phyloP scores from a whole-genome alignment of 2,113 vertebrate genomes.

The Channa maculata region DNA sequence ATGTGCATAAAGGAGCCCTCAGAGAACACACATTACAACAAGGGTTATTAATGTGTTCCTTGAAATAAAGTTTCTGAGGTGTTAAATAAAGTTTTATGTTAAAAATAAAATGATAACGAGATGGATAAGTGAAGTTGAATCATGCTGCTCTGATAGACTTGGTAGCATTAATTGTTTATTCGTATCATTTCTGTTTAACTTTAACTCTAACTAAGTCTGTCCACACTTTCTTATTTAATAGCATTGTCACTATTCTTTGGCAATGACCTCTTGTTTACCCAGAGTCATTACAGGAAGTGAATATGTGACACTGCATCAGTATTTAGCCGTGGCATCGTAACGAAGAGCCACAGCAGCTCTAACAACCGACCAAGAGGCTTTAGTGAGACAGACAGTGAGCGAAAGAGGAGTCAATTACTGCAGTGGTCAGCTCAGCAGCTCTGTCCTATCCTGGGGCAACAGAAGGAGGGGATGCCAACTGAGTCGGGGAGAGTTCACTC shows the following conservation, averaged over 20 bases:
- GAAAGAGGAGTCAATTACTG: constrained; percentile 65
- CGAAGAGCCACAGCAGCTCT: constrained; percentile 34
- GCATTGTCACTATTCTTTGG: constrained; percentile 17
- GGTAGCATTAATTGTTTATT: too few species aligned
- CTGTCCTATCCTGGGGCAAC: constrained; percentile 66
- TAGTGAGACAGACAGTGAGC: constrained; percentile 43
- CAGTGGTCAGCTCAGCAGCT: constrained; percentile 64
- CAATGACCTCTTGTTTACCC: constrained; percentile 55
- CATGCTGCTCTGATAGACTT: too few species aligned
- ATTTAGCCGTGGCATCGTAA: constrained; percentile 40
- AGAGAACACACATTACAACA: too few species aligned
- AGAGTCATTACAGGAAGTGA: constrained; percentile 54
- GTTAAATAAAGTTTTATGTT: too few species aligned
- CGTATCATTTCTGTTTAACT: too few species aligned
- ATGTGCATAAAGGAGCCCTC: too few species aligned
- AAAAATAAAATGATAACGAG: too few species aligned
- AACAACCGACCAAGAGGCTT: constrained; percentile 44
- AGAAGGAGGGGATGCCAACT: constrained; percentile 30
- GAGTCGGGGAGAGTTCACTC: constrained; percentile 46
- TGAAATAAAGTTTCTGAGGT: too few species aligned
- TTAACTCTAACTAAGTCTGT: too few species aligned
- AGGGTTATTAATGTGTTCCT: too few species aligned
- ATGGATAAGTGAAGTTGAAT: too few species aligned
- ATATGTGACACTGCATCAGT: constrained; percentile 44
- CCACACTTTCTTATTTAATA: not conserved